Evolutionary conservation across 2,113 vertebrate genomes (phyloP), one percentile per base, ranked within the genome.

Genomic region (Cyanistes caeruleus): DNA sequence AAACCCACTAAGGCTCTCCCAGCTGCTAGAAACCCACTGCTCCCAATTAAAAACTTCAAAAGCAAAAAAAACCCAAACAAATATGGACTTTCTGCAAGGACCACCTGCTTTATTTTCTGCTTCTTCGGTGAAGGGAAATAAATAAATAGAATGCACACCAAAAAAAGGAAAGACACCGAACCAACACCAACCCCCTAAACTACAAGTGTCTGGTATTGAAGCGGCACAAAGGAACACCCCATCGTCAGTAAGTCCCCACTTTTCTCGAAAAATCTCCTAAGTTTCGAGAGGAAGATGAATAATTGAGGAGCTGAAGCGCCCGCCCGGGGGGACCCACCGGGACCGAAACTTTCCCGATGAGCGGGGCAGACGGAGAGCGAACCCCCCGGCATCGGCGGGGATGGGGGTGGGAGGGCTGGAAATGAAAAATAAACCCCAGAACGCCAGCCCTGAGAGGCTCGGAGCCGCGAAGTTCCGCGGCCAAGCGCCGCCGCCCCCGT

Each of bases 211-310:
- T 87, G 52, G 4, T 53, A 30, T 52, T 33, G 15, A 67, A 67
- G 27, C 10, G 43, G 44, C 81, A 92, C 37, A 51, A 90, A 95
- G 76, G 25, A 94, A 82, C 51, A 9, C 17, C 82, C 76, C 46
- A 15, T 44, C 49, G 10, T 58, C 73, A 8, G 39, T 27, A 63
- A 74, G 30, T 64, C 96, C 84, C 59, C 96, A 88, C 88, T 96
- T 97, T 97, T 94, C 96, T 96, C 84, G 93, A 96, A 97, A 96
- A 92, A 91, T 96, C 91, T 68, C 83, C 94, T 91, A 95, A 95
- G 63, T 95, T 97, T 88, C 33, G 60, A 28, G 79, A 83, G 18
- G 76, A 83, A 96, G 93, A 90, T 80, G 89, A 95, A 86, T 63
- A 94, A 94, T 37, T 76, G 58, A 82, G 53, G 48, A 55, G 37